Base-by-base conservation (phyloP, 2,888 invertebrate genomes). In the Clitarchus hookeri region DNA sequence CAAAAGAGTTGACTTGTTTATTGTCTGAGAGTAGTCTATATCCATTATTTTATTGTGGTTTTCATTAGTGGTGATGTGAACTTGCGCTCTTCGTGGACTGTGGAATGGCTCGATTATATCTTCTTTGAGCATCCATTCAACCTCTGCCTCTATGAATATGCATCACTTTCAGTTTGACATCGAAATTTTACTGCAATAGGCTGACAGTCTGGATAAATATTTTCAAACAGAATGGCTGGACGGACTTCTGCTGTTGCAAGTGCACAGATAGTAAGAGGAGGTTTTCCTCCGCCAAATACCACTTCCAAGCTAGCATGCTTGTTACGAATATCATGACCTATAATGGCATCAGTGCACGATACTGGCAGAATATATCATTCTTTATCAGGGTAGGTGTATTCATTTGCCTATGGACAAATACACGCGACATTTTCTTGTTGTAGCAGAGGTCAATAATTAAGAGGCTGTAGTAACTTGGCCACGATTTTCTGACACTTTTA, bases 11-110 rank as follows among this genome's bases (percentile, higher is more conserved):
- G 84, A 89, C 85, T 83, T 86, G 77, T 89, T 90, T 25, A 89
- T 88, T 25, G 89, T 89, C 54, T 83, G 85, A 0, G 89, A 89
- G 85, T 89, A 89, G 53, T 90, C 89, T 12, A 89, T 88, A 6
- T 88, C 89, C 86, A 88, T 87, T 48, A 44, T 88, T 89, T 89
- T 87, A 87, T 87, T 87, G 84, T 89, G 89, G 36, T 80, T 86
- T 12, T 86, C 87, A 27, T 86, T 86, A 86, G 53, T 48, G 48
- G 88, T 83, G 16, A 89, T 84, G 26, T 89, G 84, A 26, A 88
- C 89, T 87, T 90, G 89, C 3, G 86, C 82, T 27, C 80, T 23
- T 54, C 86, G 84, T 13, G 84, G 84, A 6, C 84, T 53, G 11
- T 26, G 13, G 36, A 26, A 78, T 23, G 27, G 26, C 44, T 86